Conservation (phyloP, 2,113 vertebrate genomes). For the Hippocampus comes region DNA sequence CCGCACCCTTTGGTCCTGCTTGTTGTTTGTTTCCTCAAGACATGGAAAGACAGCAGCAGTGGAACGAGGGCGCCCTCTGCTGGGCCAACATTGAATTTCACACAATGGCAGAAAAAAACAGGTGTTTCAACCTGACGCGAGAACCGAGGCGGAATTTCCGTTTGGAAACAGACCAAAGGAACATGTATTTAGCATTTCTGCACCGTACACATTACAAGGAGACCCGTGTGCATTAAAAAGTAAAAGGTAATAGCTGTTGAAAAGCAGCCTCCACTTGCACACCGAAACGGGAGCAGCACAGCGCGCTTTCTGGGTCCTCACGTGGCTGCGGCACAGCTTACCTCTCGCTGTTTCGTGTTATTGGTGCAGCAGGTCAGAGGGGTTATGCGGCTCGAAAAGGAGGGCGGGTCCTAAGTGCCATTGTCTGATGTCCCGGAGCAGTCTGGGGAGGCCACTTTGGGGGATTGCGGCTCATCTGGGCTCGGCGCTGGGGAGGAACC, state of each 20-base stretch:
- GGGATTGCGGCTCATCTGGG: constrained; percentile 22
- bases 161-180: constrained; percentile 3
- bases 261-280: constrained; percentile 48
- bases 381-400: constrained; percentile 25
- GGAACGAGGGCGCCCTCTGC: constrained; percentile 6
- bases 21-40: constrained; percentile 7
- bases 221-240: constrained; percentile 4
- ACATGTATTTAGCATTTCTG: constrained; percentile 17
- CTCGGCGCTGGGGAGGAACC: constrained; percentile 23
- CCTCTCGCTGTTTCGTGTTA: constrained; percentile 26
- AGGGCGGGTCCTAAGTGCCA: constrained; percentile 42
- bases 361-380: constrained; percentile 59
- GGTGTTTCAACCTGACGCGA: constrained; percentile 10
- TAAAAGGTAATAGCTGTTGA: constrained; percentile 32
- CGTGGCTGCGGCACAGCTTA: constrained; percentile 20
- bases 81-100: constrained; percentile 32
- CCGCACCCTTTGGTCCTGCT: constrained; percentile 5
- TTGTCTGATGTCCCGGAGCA: constrained; percentile 32
- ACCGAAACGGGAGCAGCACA: constrained; percentile 31
- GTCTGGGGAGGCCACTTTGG: constrained; percentile 40
- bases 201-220: constrained; percentile 39
- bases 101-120: background rate
- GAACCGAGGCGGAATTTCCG: background rate
- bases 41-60: constrained; percentile 9
- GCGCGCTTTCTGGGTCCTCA: constrained; percentile 55